Evolutionary conservation across 2,888 invertebrate genomes (phyloP).

Genomic region (Ctena decussata): DNA sequence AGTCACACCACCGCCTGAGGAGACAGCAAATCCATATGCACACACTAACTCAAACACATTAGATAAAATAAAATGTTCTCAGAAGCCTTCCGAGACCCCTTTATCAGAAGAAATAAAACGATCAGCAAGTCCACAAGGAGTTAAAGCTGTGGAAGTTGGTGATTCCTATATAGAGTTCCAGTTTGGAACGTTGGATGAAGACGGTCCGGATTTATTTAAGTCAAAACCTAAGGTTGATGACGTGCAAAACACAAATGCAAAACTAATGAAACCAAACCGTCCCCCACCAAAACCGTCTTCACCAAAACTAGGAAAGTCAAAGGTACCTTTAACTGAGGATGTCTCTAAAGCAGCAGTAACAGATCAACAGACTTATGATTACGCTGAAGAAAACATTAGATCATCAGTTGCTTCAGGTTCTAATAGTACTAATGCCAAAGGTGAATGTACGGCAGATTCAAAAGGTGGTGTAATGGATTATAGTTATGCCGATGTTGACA

Average conservation of each 20-base stretch:
- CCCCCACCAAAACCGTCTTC: constrained; percentile 24
- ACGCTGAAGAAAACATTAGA: constrained; percentile 23
- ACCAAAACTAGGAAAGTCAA: background rate
- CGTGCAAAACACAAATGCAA: background rate
- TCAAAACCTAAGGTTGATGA: background rate
- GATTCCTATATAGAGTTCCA: constrained; percentile 52
- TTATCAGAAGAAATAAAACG: background rate
- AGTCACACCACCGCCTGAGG: constrained; percentile 10
- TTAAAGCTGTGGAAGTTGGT: constrained; percentile 43
- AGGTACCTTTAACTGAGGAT: background rate
- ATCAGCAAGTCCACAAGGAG: background rate
- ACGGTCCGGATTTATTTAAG: constrained; percentile 36
- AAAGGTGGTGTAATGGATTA: constrained; percentile 6
- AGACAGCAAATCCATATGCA: constrained; percentile 23
- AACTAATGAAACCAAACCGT: constrained; percentile 25
- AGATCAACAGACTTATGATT: constrained; percentile 25
- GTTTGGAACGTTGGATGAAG: constrained; percentile 18
- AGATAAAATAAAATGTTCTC: background rate
- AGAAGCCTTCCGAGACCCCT: background rate
- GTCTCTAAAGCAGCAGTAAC: background rate
- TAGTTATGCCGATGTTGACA: constrained; percentile 41
- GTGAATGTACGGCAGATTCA: too few species aligned
- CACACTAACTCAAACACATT: constrained; percentile 13
- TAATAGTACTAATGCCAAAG: too few species aligned
- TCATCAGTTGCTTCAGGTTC: too few species aligned